Percentiles rank a stretch among this genome's conserved stretches.
phyloP scores from a whole-genome alignment of 2,888 invertebrate genomes.

The Lithophane ornitopus region DNA sequence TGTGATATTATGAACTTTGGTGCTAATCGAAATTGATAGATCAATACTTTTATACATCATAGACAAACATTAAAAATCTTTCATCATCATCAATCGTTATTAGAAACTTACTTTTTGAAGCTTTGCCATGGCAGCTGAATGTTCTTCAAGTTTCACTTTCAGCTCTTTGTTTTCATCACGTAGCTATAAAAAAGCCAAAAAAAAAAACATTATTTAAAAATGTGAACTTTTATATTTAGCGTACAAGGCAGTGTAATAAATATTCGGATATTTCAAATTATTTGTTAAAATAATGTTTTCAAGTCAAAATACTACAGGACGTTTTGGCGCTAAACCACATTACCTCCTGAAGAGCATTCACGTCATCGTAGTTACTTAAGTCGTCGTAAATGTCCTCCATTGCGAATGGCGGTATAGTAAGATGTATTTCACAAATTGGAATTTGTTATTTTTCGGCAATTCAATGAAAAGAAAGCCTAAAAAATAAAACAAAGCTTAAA shows the following conservation, averaged over 20 bases:
- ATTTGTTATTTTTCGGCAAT: not conserved
- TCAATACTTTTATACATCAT: not conserved
- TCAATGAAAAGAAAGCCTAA: not conserved
- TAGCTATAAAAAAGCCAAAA: slow-evolving; percentile 74
- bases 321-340: slow-evolving; percentile 83
- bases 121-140: slow-evolving; percentile 73
- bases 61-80: not conserved
- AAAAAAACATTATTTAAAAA: not conserved
- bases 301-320: slow-evolving; percentile 39
- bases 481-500: not conserved
- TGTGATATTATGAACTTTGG: not conserved
- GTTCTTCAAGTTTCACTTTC: slow-evolving; percentile 79
- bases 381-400: slow-evolving; percentile 84
- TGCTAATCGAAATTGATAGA: not conserved
- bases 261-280: not conserved
- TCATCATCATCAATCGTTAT: too few species aligned
- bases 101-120: slow-evolving; percentile 83
- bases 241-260: not conserved
- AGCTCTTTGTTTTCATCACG: slow-evolving; percentile 81
- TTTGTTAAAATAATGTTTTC: not conserved
- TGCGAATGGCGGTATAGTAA: not conserved
- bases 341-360: slow-evolving; percentile 80
- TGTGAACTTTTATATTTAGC: not conserved
- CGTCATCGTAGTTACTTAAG: slow-evolving; percentile 84
- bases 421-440: not conserved